Evolutionary conservation across 1,140 invertebrate species (phyloP), one percentile per base, ranked within the genome.

Genomic region (Drosophila orosa): DNA sequence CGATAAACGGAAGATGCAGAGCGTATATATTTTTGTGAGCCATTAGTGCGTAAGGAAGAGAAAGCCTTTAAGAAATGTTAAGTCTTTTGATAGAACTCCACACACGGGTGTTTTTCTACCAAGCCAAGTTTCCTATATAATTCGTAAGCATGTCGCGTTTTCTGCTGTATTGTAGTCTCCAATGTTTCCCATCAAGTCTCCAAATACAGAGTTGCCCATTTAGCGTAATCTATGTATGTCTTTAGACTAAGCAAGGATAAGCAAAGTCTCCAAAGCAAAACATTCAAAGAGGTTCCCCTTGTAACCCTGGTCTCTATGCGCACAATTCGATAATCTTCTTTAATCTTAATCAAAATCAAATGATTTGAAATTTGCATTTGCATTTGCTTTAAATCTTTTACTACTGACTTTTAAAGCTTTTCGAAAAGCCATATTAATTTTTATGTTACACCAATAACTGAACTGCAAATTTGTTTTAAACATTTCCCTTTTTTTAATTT

Each of bases 381-480:
- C 58, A 78, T 72, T 78, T 66, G 55, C 54, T 61, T 78, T 75
- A 45, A 68, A 55, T 40, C 47, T 82, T 76, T 80, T 73, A 77
- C 59, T 45, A 58, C 44, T 89, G 84, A 89, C 84, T 77, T 89
- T 89, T 89, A 69, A 89, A 89, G 84, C 84, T 89, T 89, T 89
- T 89, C 59, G 84, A 87, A 89, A 87, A 87, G 84, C 84, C 76
- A 75, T 89, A 84, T 89, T 89, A 83, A 76, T 61, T 72, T 83
- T 62, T 87, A 67, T 44, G 17, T 66, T 52, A 59, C 45, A 48
- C 12, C 12, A 31, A 52, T 52, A 52, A 33, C 45, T 57, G 27
- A 39, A 42, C 39, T 48, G 50, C 61, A 75, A 79, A 52, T 69
- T 68, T 73, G 37, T 68, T 73, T 78, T 39, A 54, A 59, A 54